Evolutionary conservation across 2,797 vertebrate species (phyloP).

Genomic region (Rhinogobio ventralis): DNA sequence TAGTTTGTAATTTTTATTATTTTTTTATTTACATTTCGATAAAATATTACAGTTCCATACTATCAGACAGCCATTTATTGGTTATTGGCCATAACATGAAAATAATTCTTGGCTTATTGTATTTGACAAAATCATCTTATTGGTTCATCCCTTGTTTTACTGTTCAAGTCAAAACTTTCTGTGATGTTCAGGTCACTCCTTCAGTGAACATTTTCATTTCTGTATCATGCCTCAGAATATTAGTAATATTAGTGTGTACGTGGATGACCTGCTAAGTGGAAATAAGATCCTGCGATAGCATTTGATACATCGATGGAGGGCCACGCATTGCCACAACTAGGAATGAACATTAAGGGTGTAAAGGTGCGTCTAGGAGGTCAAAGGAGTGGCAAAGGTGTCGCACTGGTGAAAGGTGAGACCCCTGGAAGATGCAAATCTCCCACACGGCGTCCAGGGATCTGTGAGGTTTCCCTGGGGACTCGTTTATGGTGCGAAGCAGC

Average conservation of each 20-base stretch:
- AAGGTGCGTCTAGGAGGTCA: constrained; percentile 44
- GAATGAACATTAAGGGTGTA: constrained; percentile 9
- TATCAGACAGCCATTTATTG: not conserved
- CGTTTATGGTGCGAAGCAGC: constrained; percentile 67
- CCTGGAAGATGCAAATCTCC: constrained; percentile 57
- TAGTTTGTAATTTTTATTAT: too few relatives aligned
- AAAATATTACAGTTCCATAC: not conserved
- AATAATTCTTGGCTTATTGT: not conserved
- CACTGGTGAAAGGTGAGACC: constrained; percentile 62
- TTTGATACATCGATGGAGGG: constrained; percentile 46
- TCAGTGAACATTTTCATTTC: not conserved
- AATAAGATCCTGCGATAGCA: constrained; percentile 58
- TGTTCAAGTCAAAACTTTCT: not conserved
- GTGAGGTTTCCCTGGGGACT: constrained; percentile 66
- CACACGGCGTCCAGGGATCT: constrained; percentile 53
- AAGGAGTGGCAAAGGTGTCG: constrained; percentile 48
- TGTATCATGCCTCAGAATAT: not conserved
- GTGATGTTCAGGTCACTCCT: not conserved
- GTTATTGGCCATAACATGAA: not conserved
- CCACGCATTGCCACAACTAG: constrained; percentile 22
- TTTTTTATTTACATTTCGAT: not conserved
- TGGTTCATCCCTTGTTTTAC: not conserved
- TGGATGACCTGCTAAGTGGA: constrained; percentile 62
- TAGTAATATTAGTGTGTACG: constrained; percentile 58
- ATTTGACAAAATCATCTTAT: not conserved